Base-by-base conservation (phyloP, 2,113 vertebrate species). In the Bucco capensis region DNA sequence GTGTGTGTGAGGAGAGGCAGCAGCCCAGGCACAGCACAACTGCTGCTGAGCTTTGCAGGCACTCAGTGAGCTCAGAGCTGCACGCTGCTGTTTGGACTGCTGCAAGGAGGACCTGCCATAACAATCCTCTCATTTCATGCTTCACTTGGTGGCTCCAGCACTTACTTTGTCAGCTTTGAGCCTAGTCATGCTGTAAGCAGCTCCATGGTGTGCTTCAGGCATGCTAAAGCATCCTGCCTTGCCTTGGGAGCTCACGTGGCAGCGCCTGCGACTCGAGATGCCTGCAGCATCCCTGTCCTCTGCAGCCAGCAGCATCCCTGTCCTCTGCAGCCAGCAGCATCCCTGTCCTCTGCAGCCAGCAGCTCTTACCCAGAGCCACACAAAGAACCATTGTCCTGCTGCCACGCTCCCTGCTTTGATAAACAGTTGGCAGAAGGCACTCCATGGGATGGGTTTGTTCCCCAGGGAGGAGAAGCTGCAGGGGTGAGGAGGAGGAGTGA, bases 331-430 rank as follows among this genome's bases (percentile, higher is more conserved):
- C 56, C 57, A 37, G 35, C 9, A 2, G 85, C 82, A 35, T 35
- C 61, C n/a, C 49, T 17, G 9, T 9, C 40, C 40, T 16, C 38
- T 40, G 49, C 12, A 1, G 35, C 38, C 42, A 2, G 6, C 33
- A 30, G 69, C 87, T 50, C 9, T 22, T 35, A 10, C 44, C 1
- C 0, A 17, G 19, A 30, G 38, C 12, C 42, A 38, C 69, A 28
- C 79, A 78, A 51, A 10, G 79, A 50, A n/a, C 54, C 27, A 0
- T 86, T 84, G 64, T 70, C 60, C 35, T n/a, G 7, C 0, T 9
- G 33, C 2, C 0, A 7, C 1, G 0, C 37, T 61, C 30, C 0
- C 56, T 56, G 56, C 11, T 19, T 65, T 60, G 40, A 61, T 56
- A 11, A 69, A 31, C 8, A 73, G 46, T 18, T 69, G 69, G 37